A percentile compares a stretch with the other conserved stretches of the same genome.
phyloP scores from a whole-genome alignment of 2,797 vertebrate species.

The Platyrinchus mystaceus region DNA sequence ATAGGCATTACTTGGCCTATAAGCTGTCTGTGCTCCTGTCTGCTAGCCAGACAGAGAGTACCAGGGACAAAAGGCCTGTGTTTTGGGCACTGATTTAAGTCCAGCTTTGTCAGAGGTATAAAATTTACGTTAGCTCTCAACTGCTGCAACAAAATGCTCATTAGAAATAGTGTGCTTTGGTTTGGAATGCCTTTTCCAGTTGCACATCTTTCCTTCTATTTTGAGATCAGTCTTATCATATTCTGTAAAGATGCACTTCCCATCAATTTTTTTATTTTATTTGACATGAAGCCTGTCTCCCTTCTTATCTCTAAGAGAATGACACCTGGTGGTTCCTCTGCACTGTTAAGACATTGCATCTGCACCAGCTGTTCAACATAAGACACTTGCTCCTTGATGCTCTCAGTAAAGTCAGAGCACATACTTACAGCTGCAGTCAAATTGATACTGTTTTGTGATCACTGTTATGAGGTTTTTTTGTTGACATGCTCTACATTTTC shows the following conservation, averaged over 20 bases:
- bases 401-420: not conserved
- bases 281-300: not conserved
- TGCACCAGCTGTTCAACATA: not conserved
- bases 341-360: not conserved
- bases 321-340: not conserved
- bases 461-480: not conserved
- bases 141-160: not conserved
- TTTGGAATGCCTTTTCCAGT: not conserved
- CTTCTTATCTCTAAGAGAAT: not conserved
- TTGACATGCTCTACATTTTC: not conserved
- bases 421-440: not conserved
- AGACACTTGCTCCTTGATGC: not conserved
- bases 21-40: not conserved
- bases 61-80: not conserved
- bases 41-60: not conserved
- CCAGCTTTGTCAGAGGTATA: not conserved
- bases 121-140: not conserved
- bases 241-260: not conserved
- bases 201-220: not conserved
- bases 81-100: not conserved
- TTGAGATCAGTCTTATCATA: not conserved
- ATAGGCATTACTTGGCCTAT: not conserved
- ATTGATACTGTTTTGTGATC: not conserved
- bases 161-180: not conserved
- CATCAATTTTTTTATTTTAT: not conserved